These are phyloP conservation scores for Gymnoscopelus braueri DNA, from an alignment of 2,797 vertebrate genomes.

Conservation along the genomic window DNA sequence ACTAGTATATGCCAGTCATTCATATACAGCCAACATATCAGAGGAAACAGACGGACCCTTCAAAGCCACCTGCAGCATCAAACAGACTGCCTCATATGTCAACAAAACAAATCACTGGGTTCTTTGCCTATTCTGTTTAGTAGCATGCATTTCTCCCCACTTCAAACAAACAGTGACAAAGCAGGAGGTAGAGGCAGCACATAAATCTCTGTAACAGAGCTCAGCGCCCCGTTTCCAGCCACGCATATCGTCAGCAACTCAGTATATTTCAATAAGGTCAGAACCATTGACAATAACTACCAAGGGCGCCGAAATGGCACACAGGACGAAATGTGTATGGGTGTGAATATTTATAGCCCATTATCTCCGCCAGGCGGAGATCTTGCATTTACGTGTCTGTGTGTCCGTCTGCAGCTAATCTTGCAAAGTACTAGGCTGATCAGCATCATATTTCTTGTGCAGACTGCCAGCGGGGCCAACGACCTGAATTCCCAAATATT, in stretches of 20 bases:
- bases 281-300: slow-evolving; percentile 2
- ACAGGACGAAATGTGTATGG: neutral
- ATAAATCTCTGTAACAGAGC: slow-evolving; percentile 29
- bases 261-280: slow-evolving; percentile 37
- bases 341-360: slow-evolving; percentile 2
- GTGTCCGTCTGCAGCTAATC: too few relatives aligned
- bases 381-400: too few relatives aligned
- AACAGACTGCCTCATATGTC: neutral
- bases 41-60: slow-evolving; percentile 8
- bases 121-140: slow-evolving; percentile 6
- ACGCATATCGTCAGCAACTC: slow-evolving; percentile 23
- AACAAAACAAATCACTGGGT: slow-evolving; percentile 8
- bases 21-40: slow-evolving; percentile 16
- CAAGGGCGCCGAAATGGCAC: slow-evolving; percentile 5
- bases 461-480: too few relatives aligned
- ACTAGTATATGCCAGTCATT: slow-evolving; percentile 47
- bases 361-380: neutral
- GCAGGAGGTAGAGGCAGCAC: neutral
- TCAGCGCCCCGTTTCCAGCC: slow-evolving; percentile 17
- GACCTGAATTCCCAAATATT: too few relatives aligned
- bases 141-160: neutral
- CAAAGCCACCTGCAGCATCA: slow-evolving; percentile 6
- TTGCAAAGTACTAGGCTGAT: too few relatives aligned
- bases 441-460: too few relatives aligned
- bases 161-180: neutral